Evolutionary conservation across 2,888 invertebrate genomes (phyloP).

Genomic region (Cataglyphis altisquamis): DNA sequence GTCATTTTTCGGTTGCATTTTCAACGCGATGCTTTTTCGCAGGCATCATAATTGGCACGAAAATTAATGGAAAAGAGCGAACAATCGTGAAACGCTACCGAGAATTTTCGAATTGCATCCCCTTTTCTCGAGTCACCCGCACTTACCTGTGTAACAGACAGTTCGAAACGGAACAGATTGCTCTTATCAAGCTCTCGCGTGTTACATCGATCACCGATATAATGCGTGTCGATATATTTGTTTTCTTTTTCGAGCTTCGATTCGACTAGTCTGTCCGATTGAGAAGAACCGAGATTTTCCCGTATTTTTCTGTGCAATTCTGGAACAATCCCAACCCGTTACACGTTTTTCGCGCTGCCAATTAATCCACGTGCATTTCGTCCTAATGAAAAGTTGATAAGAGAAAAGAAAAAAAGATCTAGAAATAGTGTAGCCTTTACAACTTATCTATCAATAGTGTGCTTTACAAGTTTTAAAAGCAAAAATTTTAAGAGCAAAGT

Average conservation of each 20-base stretch:
- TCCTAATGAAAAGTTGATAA: neutral
- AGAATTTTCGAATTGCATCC: conserved; percentile 22
- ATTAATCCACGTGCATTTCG: conserved; percentile 3
- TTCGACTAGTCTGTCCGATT: neutral
- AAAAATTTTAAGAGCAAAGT: neutral
- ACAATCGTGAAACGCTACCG: conserved; percentile 11
- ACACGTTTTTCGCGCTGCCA: neutral
- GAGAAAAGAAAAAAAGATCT: neutral
- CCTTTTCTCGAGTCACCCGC: neutral
- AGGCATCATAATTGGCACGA: conserved; percentile 19
- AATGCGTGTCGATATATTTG: conserved; percentile 45
- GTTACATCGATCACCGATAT: conserved; percentile 55
- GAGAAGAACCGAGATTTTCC: conserved; percentile 29
- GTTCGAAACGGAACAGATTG: conserved; percentile 57
- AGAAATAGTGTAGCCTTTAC: neutral
- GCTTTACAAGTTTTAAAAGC: neutral
- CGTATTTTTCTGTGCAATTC: conserved; percentile 30
- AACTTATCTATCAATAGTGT: neutral
- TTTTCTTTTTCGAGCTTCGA: conserved; percentile 8
- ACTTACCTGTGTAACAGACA: conserved; percentile 51
- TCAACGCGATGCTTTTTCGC: conserved; percentile 20
- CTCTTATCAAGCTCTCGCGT: conserved; percentile 58
- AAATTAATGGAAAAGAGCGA: conserved; percentile 33
- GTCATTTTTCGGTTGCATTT: neutral
- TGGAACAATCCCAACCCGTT: neutral